phyloP scores from a whole-genome alignment of 2,113 vertebrate species.

The Ochotona curzoniae region DNA sequence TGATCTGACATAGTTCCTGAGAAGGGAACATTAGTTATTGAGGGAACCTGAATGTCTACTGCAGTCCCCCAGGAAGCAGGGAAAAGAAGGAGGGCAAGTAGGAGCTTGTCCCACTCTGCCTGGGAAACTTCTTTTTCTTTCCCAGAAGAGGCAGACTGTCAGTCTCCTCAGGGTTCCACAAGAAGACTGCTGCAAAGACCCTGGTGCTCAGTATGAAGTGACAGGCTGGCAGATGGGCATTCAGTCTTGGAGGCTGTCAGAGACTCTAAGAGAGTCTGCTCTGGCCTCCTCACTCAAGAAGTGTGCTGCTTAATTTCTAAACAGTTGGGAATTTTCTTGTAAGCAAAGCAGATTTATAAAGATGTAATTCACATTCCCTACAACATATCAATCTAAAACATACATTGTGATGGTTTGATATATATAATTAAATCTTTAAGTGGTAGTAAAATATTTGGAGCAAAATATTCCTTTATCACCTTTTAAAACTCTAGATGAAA shows the following conservation, averaged over 20 bases:
- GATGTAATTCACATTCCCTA: background rate
- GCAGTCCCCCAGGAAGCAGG: background rate
- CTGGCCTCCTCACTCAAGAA: constrained; percentile 9
- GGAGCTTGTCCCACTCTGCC: background rate
- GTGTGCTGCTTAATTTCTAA: constrained; percentile 29
- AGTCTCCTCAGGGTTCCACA: background rate
- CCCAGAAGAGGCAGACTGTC: background rate
- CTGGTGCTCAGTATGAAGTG: background rate
- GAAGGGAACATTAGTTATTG: background rate
- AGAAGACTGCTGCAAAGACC: background rate
- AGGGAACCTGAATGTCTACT: background rate
- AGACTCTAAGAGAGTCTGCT: background rate
- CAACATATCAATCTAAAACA: background rate
- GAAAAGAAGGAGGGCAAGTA: constrained; percentile 20
- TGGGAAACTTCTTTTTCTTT: background rate
- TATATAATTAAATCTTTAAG: background rate
- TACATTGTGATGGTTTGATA: background rate
- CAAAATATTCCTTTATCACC: background rate
- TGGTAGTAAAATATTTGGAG: background rate
- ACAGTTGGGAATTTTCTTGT: background rate
- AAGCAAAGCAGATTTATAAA: background rate
- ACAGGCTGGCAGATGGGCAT: background rate
- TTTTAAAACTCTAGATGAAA: background rate
- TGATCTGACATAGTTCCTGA: background rate
- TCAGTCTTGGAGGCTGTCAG: background rate